These are phyloP conservation scores for Magallana nippona DNA, from an alignment of 2,888 invertebrate genomes.

Conservation along the genomic window DNA sequence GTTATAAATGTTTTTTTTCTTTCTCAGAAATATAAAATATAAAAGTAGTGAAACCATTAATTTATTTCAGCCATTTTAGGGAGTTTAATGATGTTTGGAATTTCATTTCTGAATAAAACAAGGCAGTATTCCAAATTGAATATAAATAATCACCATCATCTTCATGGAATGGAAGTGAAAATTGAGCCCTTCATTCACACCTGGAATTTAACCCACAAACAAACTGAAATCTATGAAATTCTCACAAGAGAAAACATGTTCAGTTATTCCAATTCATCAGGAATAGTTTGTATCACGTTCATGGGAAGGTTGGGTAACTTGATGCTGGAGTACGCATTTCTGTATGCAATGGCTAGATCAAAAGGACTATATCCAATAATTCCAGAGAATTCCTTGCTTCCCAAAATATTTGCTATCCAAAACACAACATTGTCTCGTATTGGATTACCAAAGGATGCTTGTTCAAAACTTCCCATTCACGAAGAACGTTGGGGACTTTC, in stretches of 20 bases:
- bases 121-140: too few species aligned
- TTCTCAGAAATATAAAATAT: too few species aligned
- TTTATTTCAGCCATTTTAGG: too few species aligned
- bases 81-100: too few species aligned
- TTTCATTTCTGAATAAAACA: too few species aligned
- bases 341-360: conserved; percentile 25
- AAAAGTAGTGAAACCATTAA: too few species aligned
- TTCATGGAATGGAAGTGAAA: not conserved
- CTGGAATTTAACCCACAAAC: too few species aligned
- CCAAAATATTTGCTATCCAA: conserved; percentile 29
- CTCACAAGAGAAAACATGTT: not conserved
- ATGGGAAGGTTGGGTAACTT: conserved; percentile 36
- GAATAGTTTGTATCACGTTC: conserved; percentile 13
- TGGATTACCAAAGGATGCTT: not conserved
- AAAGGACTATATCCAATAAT: conserved; percentile 31
- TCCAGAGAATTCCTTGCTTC: not conserved
- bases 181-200: too few species aligned
- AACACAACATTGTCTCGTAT: conserved; percentile 1
- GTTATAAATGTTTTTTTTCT: too few species aligned
- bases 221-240: too few species aligned
- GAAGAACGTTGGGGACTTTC: conserved; percentile 34
- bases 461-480: not conserved
- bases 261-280: not conserved
- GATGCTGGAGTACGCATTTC: conserved; percentile 44
- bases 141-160: not conserved